phyloP scores from a whole-genome alignment of 2,113 vertebrate species.

The Rhipidura dahli region DNA sequence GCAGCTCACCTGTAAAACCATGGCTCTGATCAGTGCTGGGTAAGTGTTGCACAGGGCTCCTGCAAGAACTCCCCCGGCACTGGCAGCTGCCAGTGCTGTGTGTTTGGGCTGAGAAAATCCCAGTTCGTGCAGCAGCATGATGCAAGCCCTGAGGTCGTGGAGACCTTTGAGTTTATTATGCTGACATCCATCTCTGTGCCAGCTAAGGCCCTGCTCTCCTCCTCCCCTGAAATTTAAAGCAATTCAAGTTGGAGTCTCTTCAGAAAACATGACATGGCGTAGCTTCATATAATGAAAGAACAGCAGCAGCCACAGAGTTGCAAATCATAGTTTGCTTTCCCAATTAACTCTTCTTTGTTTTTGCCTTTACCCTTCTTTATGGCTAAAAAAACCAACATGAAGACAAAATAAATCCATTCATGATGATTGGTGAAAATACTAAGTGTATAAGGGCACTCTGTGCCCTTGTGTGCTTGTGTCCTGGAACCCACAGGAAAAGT shows the following conservation, averaged over 20 bases:
- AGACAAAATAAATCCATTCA: not conserved
- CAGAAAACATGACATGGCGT: not conserved
- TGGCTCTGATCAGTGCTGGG: conserved; percentile 80
- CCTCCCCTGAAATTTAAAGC: conserved; percentile 82
- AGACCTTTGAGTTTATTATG: conserved; percentile 84
- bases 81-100: conserved; percentile 82
- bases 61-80: conserved; percentile 90
- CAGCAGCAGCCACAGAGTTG: not conserved
- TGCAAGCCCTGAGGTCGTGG: conserved; percentile 86
- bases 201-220: conserved; percentile 87
- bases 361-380: not conserved
- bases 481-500: not conserved
- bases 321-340: not conserved
- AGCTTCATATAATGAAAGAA: not conserved
- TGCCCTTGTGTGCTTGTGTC: not conserved
- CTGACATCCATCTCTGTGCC: conserved; percentile 84
- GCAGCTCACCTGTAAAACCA: conserved; percentile 84
- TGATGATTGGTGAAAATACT: not conserved
- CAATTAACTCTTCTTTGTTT: not conserved
- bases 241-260: not conserved
- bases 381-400: not conserved
- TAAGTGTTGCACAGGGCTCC: conserved; percentile 87
- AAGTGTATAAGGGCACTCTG: not conserved
- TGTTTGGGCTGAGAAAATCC: conserved; percentile 83
- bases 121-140: conserved; percentile 78